Percentiles rank a stretch among this genome's conserved stretches.
Conservation (phyloP, 2,888 invertebrate species). For the Thysanoteuthis rhombus region DNA sequence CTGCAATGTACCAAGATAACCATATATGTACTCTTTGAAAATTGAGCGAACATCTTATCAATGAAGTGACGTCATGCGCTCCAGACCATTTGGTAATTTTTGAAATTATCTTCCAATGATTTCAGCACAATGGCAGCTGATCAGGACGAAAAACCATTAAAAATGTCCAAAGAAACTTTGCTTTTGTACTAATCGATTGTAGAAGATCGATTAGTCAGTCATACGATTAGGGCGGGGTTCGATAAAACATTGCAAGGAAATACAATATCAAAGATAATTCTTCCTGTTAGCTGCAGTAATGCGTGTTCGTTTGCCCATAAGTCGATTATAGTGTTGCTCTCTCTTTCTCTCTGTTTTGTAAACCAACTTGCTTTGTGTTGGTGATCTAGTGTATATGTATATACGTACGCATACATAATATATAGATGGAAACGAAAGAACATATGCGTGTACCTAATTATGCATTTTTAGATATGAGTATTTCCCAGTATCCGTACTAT, state of each 20-base stretch:
- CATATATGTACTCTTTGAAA: too few species aligned
- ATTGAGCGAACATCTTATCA: not conserved
- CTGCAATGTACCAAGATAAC: too few species aligned
- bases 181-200: not conserved
- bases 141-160: not conserved
- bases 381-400: too few species aligned
- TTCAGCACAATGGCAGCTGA: not conserved
- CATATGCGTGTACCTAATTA: too few species aligned
- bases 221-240: not conserved
- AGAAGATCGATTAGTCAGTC: not conserved
- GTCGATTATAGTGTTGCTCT: not conserved
- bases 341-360: not conserved
- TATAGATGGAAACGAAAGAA: too few species aligned
- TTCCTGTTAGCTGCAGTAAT: not conserved
- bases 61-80: not conserved
- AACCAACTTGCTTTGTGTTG: too few species aligned
- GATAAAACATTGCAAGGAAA: not conserved
- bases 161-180: not conserved
- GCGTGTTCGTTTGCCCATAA: not conserved
- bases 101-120: not conserved
- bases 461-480: too few species aligned
- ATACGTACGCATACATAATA: too few species aligned
- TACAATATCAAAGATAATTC: not conserved
- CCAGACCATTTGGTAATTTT: not conserved
- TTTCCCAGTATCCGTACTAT: too few species aligned